Evolutionary conservation across 2,113 vertebrate species (phyloP).

Genomic region (Gymnogyps californianus): DNA sequence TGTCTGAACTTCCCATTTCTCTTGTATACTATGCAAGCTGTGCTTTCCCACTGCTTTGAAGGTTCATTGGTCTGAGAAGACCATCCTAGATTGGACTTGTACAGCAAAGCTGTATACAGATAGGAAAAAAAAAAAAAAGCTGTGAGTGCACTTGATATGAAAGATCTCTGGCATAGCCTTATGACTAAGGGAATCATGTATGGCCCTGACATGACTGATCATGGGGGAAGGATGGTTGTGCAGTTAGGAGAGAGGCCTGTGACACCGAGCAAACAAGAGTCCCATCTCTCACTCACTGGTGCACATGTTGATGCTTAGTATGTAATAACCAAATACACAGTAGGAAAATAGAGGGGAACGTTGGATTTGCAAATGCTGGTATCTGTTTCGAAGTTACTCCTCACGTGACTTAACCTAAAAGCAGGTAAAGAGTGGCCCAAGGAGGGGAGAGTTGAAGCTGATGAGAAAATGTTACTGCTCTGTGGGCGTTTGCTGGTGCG

Average conservation of each 20-base stretch:
- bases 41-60: not conserved
- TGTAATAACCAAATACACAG: not conserved
- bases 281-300: not conserved
- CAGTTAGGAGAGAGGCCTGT: not conserved
- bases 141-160: not conserved
- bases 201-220: not conserved
- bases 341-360: not conserved
- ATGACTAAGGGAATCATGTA: not conserved
- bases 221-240: not conserved
- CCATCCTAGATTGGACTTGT: not conserved
- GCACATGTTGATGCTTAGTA: not conserved
- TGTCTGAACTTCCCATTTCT: not conserved
- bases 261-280: not conserved
- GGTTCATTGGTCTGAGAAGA: not conserved
- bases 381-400: not conserved
- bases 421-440: not conserved
- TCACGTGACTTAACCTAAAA: not conserved
- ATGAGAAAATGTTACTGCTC: not conserved
- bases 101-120: not conserved
- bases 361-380: not conserved
- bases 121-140: not conserved
- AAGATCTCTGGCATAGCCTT: not conserved
- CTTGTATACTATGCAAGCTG: not conserved
- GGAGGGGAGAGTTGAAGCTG: not conserved
- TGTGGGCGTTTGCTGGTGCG: rapidly evolving